A percentile compares a stretch with the other conserved stretches of the same genome.
Evolutionary conservation across 2,888 invertebrate species (phyloP).

Genomic region (Drosophila formosana): DNA sequence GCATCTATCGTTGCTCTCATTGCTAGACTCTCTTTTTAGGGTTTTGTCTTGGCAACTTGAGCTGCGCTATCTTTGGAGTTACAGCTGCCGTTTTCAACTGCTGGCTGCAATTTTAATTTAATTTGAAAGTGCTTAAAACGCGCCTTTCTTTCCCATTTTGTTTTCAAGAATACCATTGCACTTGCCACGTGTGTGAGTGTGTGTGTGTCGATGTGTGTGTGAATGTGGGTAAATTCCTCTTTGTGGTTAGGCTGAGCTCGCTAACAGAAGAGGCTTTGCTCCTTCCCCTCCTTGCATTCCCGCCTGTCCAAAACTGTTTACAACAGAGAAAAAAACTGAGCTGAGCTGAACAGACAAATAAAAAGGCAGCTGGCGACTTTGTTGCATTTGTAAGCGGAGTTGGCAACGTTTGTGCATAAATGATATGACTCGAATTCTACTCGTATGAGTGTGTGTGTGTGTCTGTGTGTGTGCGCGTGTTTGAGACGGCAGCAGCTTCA

Average conservation of each 20-base stretch:
- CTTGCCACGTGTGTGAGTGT: constrained; percentile 12
- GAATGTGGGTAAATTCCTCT: constrained; percentile 40
- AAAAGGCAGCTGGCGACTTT: constrained; percentile 66
- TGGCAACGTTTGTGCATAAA: constrained; percentile 80
- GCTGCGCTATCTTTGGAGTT: constrained; percentile 40
- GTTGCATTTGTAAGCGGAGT: constrained; percentile 65
- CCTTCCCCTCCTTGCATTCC: background rate
- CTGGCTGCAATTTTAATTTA: constrained; percentile 72
- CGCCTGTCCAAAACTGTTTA: constrained; percentile 10
- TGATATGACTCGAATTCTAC: constrained; percentile 55
- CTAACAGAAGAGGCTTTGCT: constrained; percentile 35
- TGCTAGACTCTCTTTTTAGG: constrained; percentile 1
- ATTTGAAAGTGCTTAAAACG: constrained; percentile 73
- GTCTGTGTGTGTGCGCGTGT: constrained; percentile 15
- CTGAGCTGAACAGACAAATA: constrained; percentile 46
- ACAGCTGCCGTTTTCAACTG: constrained; percentile 47
- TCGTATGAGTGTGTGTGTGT: constrained; percentile 21
- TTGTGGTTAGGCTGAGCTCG: constrained; percentile 55
- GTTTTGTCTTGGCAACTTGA: constrained; percentile 27
- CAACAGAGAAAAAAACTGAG: constrained; percentile 24
- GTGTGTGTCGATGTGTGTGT: constrained; percentile 16
- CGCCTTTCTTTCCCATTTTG: constrained; percentile 53
- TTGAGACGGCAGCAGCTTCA: constrained; percentile 32
- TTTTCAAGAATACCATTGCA: constrained; percentile 50
- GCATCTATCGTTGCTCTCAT: background rate